phyloP scores from a whole-genome alignment of 2,797 vertebrate species.

The Hozukius guyotensis region DNA sequence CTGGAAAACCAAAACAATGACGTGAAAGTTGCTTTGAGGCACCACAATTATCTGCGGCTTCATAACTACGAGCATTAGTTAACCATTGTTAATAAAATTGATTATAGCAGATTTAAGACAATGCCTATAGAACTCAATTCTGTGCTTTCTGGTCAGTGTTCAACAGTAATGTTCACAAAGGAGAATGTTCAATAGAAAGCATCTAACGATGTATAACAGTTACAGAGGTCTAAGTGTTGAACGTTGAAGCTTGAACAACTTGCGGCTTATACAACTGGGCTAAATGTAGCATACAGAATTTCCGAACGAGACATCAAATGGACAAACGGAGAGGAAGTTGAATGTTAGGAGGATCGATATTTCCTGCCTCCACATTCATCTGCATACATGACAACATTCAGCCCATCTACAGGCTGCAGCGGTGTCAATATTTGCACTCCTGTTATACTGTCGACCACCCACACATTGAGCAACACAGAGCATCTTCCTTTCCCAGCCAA shows the following conservation, averaged over 20 bases:
- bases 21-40: neutral
- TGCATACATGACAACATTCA: constrained; percentile 60
- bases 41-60: neutral
- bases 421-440: constrained; percentile 58
- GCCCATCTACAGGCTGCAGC: constrained; percentile 36
- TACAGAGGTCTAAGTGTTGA: neutral
- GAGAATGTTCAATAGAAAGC: neutral
- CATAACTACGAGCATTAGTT: neutral
- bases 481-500: constrained; percentile 16
- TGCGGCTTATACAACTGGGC: constrained; percentile 33
- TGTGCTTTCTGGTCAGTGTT: neutral
- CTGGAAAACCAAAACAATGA: neutral
- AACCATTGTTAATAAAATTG: neutral
- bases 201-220: neutral
- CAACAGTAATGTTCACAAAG: neutral
- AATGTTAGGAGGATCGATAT: constrained; percentile 37
- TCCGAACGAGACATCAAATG: constrained; percentile 38
- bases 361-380: constrained; percentile 54
- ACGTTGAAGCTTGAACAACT: neutral
- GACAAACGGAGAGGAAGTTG: constrained; percentile 28
- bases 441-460: constrained; percentile 48
- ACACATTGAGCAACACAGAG: constrained; percentile 47
- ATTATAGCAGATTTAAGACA: neutral
- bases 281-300: constrained; percentile 42
- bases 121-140: neutral